Evolutionary conservation across 2,888 invertebrate genomes (phyloP).

Genomic region (Melanophora roralis): DNA sequence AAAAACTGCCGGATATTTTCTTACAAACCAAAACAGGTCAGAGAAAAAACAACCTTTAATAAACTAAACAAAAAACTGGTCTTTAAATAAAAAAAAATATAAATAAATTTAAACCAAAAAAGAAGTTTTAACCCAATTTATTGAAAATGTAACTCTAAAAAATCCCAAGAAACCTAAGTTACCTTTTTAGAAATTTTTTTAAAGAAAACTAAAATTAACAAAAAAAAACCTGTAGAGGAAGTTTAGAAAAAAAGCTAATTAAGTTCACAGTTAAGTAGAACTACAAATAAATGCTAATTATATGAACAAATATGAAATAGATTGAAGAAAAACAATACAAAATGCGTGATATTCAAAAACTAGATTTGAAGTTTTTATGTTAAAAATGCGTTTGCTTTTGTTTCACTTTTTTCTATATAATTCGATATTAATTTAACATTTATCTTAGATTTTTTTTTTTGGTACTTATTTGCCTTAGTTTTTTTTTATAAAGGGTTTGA

Average conservation of each 20-base stretch:
- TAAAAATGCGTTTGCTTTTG: neutral
- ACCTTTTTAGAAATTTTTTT: neutral
- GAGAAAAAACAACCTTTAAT: neutral
- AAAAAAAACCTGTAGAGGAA: neutral
- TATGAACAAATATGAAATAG: neutral
- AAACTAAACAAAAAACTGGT: too few relatives aligned
- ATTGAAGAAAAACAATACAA: neutral
- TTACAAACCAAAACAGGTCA: neutral
- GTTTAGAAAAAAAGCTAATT: neutral
- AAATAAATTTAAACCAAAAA: neutral
- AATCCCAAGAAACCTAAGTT: too few relatives aligned
- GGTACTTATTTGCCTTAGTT: neutral
- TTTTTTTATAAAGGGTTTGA: constrained; percentile 20
- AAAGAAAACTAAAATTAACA: neutral
- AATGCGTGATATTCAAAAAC: constrained; percentile 49
- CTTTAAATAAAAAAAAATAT: neutral
- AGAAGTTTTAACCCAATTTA: neutral
- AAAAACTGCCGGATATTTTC: neutral
- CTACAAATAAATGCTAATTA: neutral
- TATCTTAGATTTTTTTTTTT: neutral
- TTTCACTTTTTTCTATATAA: constrained; percentile 35
- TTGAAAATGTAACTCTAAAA: too few relatives aligned
- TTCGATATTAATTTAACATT: constrained; percentile 54
- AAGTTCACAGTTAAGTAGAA: constrained; percentile 28
- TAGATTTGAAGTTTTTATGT: constrained; percentile 8